Evolutionary conservation across 2,888 invertebrate species (phyloP).

Genomic region (Priocnemis perturbator): DNA sequence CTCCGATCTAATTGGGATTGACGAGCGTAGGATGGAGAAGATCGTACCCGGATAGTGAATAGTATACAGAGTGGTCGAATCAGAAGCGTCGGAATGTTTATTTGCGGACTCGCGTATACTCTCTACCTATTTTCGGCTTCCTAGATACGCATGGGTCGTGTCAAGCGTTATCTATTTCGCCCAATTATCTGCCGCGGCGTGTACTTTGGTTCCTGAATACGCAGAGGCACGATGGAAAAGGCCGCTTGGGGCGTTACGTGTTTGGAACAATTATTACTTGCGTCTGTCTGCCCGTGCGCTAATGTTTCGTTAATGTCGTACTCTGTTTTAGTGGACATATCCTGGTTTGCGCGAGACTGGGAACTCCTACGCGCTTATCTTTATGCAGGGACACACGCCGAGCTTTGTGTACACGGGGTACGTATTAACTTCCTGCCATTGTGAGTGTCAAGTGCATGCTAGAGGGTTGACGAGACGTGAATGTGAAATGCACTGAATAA

Average conservation of each 20-base stretch:
- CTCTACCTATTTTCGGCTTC: too few species aligned
- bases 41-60: conserved; percentile 3
- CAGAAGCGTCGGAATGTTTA: background rate
- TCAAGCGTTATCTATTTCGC: background rate
- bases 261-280: background rate
- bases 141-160: background rate
- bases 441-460: conserved; percentile 13
- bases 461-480: conserved; percentile 25
- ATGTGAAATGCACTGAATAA: conserved; percentile 17
- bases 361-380: conserved; percentile 26
- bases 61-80: background rate
- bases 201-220: too few species aligned
- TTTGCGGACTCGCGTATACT: background rate
- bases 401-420: conserved; percentile 8
- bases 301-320: too few species aligned
- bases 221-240: too few species aligned
- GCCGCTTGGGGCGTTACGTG: too few species aligned
- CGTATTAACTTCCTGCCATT: conserved; percentile 38
- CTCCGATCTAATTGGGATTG: conserved; percentile 34
- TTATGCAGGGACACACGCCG: conserved; percentile 26
- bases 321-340: too few species aligned
- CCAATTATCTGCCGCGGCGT: too few species aligned
- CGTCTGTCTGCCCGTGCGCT: too few species aligned
- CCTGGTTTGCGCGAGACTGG: too few species aligned
- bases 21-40: conserved; percentile 21